Conservation (phyloP, 2,888 invertebrate genomes). For the Autographa pulchrina region DNA sequence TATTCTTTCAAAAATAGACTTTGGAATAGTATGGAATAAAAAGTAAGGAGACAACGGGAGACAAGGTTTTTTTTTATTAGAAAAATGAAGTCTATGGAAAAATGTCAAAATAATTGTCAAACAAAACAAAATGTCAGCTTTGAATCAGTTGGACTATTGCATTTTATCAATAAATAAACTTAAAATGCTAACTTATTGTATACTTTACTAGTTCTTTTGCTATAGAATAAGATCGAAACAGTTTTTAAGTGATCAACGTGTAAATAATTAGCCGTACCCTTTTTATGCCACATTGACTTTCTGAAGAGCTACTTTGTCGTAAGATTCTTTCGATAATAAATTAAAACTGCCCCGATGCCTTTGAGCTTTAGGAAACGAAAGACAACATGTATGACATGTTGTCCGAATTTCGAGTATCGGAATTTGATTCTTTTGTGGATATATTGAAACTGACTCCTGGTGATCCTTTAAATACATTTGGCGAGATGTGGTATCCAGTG, state of each 20-base stretch:
- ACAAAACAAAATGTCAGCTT: constrained; percentile 56
- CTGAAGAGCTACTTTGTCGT: constrained; percentile 42
- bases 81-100: too few relatives aligned
- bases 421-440: constrained; percentile 92
- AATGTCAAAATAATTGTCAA: constrained; percentile 29
- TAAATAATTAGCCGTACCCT: constrained; percentile 2
- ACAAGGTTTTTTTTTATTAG: neutral
- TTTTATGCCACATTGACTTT: constrained; percentile 8
- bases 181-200: constrained; percentile 17
- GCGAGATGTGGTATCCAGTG: constrained; percentile 99
- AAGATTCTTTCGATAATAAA: constrained; percentile 62
- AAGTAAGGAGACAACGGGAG: too few relatives aligned
- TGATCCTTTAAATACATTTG: constrained; percentile 92
- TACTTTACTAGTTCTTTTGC: constrained; percentile 14
- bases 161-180: constrained; percentile 21
- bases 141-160: constrained; percentile 38
- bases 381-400: constrained; percentile 90
- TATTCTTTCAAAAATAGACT: too few relatives aligned
- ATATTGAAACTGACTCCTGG: constrained; percentile 91
- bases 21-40: too few relatives aligned
- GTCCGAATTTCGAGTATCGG: constrained; percentile 88
- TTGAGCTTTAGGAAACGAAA: constrained; percentile 73
- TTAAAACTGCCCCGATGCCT: constrained; percentile 84
- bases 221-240: constrained; percentile 10
- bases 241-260: constrained; percentile 2